Evolutionary conservation across 64 coral and sea anemone species (phyloP).

Genomic region (Dendrophyllia cribrosa): DNA sequence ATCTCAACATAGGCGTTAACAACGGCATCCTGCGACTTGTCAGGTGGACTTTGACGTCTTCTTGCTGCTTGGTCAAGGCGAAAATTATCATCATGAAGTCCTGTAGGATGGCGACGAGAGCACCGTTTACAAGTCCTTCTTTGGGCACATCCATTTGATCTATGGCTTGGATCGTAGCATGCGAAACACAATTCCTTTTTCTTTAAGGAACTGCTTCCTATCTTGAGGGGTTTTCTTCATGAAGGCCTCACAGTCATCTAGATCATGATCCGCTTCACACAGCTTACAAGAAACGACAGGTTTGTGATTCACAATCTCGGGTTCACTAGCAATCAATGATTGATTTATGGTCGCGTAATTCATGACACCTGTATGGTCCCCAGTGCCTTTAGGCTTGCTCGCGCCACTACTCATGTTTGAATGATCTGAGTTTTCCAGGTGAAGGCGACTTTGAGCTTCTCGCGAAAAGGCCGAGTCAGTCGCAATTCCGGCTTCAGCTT

Average conservation of each 20-base stretch:
- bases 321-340: neutral
- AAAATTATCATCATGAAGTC: constrained; percentile 77
- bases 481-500: constrained; percentile 47
- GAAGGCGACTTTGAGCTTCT: constrained; percentile 46
- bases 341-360: neutral
- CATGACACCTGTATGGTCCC: neutral
- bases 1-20: neutral
- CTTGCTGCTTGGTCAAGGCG: constrained; percentile 1
- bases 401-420: neutral
- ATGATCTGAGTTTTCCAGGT: neutral
- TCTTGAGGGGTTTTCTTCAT: constrained; percentile 42
- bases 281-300: neutral
- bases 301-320: neutral
- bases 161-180: constrained; percentile 46
- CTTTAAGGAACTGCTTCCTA: constrained; percentile 43
- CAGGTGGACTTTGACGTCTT: neutral
- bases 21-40: too few species aligned
- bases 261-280: constrained; percentile 45
- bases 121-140: constrained; percentile 67
- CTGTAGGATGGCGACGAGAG: constrained; percentile 73
- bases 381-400: neutral
- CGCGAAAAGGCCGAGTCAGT: constrained; percentile 65
- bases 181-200: constrained; percentile 60
- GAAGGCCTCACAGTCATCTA: constrained; percentile 44
- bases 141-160: constrained; percentile 47